Base-by-base conservation (phyloP, 1,140 invertebrate genomes). In the Neodiprion fabricii region DNA sequence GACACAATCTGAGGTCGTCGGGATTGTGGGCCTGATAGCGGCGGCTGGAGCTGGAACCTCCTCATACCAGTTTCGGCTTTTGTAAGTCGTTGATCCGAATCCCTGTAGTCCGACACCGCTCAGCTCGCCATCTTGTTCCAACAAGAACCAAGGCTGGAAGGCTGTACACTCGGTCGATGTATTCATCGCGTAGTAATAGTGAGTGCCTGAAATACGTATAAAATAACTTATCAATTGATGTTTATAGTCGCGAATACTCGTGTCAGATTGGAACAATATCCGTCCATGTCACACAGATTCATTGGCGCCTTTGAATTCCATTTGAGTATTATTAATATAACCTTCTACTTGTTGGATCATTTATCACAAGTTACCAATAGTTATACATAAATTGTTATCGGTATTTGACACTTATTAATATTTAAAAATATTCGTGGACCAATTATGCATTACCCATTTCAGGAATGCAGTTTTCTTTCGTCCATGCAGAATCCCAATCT, bases 131-230 rank as follows among this genome's bases (percentile, higher is more conserved):
- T 84, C 80, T 17, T 81, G 84, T 4, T 84, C 83, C 67, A 87
- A 72, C 0, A 82, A 82, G 75, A 88, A 89, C 84, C 86, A 88
- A 11, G 86, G 86, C 17, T 87, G 78, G 21, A 86, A 47, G 28
- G 84, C 83, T 48, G 88, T 84, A 78, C 88, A 89, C 9, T 82
- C 84, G 75, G 82, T 81, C 7, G 86, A 79, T 0, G 73, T 68
- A 0, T 84, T 85, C 84, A 89, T 86, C 73, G 87, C 87, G 79
- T 88, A 88, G 77, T 87, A 84, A 74, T 89, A 88, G 72, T 88
- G 88, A 7, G 84, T 88, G 66, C 88, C 87, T 88, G 78, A 67
- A 74, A 67, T 71, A 72, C 40, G 66, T 12, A 49, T 14, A 48
- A 65, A 40, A 40, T 40, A 67, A 48, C 9, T 71, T 49, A 47